phyloP scores from a whole-genome alignment of 2,888 invertebrate species.

The Colostygia pectinataria region DNA sequence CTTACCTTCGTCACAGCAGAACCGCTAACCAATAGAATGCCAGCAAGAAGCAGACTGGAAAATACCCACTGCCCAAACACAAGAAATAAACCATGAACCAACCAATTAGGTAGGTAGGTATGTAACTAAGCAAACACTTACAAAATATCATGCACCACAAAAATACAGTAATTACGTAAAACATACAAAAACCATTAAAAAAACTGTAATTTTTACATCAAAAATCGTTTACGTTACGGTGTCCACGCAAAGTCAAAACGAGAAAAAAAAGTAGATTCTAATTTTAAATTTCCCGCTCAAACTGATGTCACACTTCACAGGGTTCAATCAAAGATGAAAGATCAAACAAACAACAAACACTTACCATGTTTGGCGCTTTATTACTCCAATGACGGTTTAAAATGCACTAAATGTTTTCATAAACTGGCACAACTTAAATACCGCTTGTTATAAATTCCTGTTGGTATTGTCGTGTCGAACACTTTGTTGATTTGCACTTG shows the following conservation, averaged over 20 bases:
- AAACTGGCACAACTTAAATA: background rate
- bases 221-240: too few species aligned
- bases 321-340: conserved; percentile 4
- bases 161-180: too few species aligned
- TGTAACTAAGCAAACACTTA: too few species aligned
- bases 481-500: too few species aligned
- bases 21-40: conserved; percentile 34
- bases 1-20: conserved; percentile 11
- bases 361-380: conserved; percentile 4
- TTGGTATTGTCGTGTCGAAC: too few species aligned
- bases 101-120: background rate
- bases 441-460: background rate
- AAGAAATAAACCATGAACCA: background rate
- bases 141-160: too few species aligned
- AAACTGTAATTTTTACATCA: too few species aligned
- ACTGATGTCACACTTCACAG: background rate
- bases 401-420: background rate
- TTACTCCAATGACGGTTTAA: background rate
- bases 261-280: too few species aligned
- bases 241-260: too few species aligned
- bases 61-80: conserved; percentile 13
- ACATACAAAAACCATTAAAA: too few species aligned
- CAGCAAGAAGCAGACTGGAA: conserved; percentile 8
- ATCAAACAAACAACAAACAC: background rate
- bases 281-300: conserved; percentile 14